A percentile compares a stretch with the other conserved stretches of the same genome.
Conservation (phyloP, 2,113 vertebrate genomes). For the Hydrochoerus hydrochaeris region DNA sequence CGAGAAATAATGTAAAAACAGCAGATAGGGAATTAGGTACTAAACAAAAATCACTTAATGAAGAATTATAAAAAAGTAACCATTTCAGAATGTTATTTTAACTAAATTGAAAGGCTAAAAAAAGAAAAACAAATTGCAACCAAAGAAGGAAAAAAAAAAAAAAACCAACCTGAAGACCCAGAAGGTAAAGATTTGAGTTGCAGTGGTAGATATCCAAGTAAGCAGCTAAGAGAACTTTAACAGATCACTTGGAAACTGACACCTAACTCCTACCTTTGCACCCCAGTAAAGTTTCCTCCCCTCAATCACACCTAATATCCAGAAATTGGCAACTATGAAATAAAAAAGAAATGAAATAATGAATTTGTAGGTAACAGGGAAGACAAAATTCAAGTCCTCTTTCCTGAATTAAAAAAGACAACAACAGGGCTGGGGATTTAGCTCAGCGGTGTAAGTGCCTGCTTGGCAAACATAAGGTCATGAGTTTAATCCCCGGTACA, state of each 20-base stretch:
- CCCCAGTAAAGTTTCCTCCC: neutral
- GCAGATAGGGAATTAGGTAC: too few species aligned
- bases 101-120: neutral
- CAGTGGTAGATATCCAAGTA: neutral
- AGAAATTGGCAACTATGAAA: neutral
- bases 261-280: neutral
- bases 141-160: neutral
- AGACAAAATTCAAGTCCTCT: neutral
- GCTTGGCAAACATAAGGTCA: too few species aligned
- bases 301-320: neutral
- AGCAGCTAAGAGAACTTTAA: neutral
- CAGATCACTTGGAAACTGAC: slow-evolving; percentile 6
- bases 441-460: too few species aligned
- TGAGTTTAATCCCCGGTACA: too few species aligned
- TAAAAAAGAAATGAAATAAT: neutral
- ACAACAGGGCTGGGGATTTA: too few species aligned
- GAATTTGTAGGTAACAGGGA: neutral
- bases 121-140: neutral
- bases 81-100: slow-evolving; percentile 45
- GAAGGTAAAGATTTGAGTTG: neutral
- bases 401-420: slow-evolving; percentile 13
- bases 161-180: neutral
- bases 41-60: neutral
- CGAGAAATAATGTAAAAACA: neutral
- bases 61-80: neutral